Evolutionary conservation across 2,113 vertebrate genomes (phyloP).

Genomic region (Nerophis ophidion): DNA sequence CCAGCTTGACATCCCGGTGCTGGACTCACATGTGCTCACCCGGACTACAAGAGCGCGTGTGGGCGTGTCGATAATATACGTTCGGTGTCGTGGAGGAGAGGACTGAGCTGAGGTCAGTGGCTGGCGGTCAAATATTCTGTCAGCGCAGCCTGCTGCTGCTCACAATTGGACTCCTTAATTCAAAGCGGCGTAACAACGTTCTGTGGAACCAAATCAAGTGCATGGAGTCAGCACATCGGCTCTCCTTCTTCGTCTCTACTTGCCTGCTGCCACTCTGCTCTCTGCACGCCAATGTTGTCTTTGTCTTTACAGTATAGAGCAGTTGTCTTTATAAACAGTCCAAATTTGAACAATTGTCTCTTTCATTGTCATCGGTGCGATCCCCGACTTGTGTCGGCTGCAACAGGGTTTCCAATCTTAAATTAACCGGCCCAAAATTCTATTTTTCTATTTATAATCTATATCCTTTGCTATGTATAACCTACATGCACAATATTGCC

Average conservation of each 20-base stretch:
- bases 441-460: too few relatives aligned
- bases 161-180: constrained; percentile 72
- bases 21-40: not conserved
- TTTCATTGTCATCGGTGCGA: too few relatives aligned
- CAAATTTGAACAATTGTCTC: too few relatives aligned
- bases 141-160: constrained; percentile 63
- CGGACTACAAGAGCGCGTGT: constrained; percentile 21
- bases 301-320: too few relatives aligned
- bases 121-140: constrained; percentile 69
- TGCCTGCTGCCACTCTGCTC: constrained; percentile 3
- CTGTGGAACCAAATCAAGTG: constrained; percentile 72
- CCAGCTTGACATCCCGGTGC: not conserved
- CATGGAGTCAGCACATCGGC: constrained; percentile 67
- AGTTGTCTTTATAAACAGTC: too few relatives aligned
- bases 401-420: too few relatives aligned
- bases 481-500: too few relatives aligned
- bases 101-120: constrained; percentile 71
- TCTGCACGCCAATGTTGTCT: not conserved
- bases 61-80: constrained; percentile 35
- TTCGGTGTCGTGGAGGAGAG: constrained; percentile 30
- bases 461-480: too few relatives aligned
- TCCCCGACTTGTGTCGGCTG: too few relatives aligned
- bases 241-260: constrained; percentile 19
- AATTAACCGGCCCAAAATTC: too few relatives aligned
- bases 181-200: constrained; percentile 68